Conservation (phyloP, 2,797 vertebrate genomes). For the Chlorospingus flavigularis region DNA sequence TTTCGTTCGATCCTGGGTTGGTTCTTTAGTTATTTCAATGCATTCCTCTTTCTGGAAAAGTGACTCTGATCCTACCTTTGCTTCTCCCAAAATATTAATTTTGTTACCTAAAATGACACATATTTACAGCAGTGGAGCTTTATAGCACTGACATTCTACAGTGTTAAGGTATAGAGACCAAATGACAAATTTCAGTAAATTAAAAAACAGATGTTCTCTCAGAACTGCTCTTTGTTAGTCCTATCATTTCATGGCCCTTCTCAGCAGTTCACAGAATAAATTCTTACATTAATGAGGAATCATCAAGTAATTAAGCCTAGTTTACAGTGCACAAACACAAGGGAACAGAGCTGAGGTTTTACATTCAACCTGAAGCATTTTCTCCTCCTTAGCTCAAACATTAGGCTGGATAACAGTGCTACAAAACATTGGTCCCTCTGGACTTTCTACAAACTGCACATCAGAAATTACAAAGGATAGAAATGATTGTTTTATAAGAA, state of each 20-base stretch:
- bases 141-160: not conserved
- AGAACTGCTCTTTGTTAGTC: not conserved
- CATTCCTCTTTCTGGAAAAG: constrained; percentile 61
- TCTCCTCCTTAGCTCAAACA: not conserved
- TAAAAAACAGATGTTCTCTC: not conserved
- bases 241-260: not conserved
- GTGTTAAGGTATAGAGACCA: not conserved
- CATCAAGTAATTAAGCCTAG: not conserved
- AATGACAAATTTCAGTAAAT: not conserved
- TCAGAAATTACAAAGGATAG: not conserved
- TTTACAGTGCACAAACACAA: not conserved
- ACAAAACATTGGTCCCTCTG: not conserved
- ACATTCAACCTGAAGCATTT: not conserved
- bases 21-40: constrained; percentile 77
- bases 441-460: not conserved
- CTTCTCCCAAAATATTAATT: constrained; percentile 61
- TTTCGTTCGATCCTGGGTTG: constrained; percentile 76
- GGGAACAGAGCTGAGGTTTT: not conserved
- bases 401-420: not conserved
- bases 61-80: constrained; percentile 3
- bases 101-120: constrained; percentile 55
- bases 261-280: not conserved
- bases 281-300: not conserved
- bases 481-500: not conserved
- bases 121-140: not conserved